Base-by-base conservation (phyloP, 2,888 invertebrate genomes). In the Caenorhabditis virilis region DNA sequence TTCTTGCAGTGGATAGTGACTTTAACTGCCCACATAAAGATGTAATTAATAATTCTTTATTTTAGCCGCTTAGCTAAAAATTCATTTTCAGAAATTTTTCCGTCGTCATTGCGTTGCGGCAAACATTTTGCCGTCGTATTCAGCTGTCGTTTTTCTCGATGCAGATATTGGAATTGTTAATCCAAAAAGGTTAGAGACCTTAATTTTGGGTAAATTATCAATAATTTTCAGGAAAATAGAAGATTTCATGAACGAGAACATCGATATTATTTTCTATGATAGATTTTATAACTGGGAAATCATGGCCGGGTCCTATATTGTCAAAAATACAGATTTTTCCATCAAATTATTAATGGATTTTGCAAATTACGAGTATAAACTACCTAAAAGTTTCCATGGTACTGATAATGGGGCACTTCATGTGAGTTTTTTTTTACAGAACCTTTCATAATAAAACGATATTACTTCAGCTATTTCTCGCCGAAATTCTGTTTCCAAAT, bases 121-220 rank as follows among this genome's bases (percentile, higher is more conserved):
- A 1, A 27, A 54, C 15, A 53, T 65, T 35, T 47, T 71, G 2
- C 53, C 49, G 0, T 45, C 54, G 1, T 68, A 57, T 33, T 55
- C 61, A 13, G 68, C 52, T 30, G 23, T 65, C 4, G 23, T 71
- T 15, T 68, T 65, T 33, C 13, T 71, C 13, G 68, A 71, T 36
- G 65, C 55, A 3, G 71, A 71, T 49, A 71, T 71, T 23, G 71
- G 67, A 20, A 65, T 71, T 0, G 71, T 71, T 9, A 62, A 68
- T 52, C 71, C 71, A 2, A 57, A 53, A 33, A 43, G 64, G 50
- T 50, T 30, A 47, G 1, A 7, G 22, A 20, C 4, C n/a, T 25
- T 23, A 9, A 4, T 23, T 6, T 20, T 20, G 15, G 5, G 20
- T n/a, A 39, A 20, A 7, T 13, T 36, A 4, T 15, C 5, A 13